Evolutionary conservation across 2,113 vertebrate species (phyloP).

Genomic region (Diadophis punctatus): DNA sequence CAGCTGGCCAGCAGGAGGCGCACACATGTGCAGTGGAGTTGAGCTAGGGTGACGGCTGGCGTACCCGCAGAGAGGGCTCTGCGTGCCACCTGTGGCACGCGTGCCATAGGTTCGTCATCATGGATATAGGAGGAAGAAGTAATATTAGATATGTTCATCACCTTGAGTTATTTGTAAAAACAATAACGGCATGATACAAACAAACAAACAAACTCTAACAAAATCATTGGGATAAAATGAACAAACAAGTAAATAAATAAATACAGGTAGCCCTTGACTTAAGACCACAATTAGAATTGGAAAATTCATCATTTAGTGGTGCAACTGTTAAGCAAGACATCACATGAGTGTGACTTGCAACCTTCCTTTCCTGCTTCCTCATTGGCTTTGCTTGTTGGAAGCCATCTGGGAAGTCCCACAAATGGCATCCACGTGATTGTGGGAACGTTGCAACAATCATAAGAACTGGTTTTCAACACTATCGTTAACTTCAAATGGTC

Average conservation of each 20-base stretch:
- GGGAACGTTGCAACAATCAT: not conserved
- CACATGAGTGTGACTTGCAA: not conserved
- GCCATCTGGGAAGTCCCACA: not conserved
- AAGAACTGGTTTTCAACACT: not conserved
- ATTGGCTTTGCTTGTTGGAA: not conserved
- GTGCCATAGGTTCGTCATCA: too few relatives aligned
- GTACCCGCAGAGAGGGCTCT: too few relatives aligned
- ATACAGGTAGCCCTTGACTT: not conserved
- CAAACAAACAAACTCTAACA: not conserved
- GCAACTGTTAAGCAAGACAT: not conserved
- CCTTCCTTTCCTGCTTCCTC: not conserved
- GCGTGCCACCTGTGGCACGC: too few relatives aligned
- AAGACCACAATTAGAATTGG: not conserved
- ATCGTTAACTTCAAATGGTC: not conserved
- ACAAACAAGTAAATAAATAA: not conserved
- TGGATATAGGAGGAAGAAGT: not conserved
- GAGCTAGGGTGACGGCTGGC: too few relatives aligned
- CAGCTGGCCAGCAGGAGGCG: too few relatives aligned
- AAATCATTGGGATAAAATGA: not conserved
- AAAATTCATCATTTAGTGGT: not conserved
- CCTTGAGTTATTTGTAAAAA: not conserved
- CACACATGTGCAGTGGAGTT: too few relatives aligned
- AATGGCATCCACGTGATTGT: not conserved
- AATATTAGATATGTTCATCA: not conserved
- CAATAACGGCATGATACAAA: not conserved